Conservation (phyloP, 2,113 vertebrate genomes). For the Junco hyemalis region DNA sequence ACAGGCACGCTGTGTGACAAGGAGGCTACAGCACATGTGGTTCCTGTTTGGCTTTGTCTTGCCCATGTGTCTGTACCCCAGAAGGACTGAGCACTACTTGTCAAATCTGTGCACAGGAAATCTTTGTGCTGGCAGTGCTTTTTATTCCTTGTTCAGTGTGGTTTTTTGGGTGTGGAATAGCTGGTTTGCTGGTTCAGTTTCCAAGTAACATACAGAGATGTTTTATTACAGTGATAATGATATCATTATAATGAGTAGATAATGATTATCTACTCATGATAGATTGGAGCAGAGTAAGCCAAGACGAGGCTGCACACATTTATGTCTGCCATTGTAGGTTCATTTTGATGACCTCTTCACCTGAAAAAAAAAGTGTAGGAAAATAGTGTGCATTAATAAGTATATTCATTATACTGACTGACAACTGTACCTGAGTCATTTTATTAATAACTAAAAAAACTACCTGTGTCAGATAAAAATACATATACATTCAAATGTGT, state of each 20-base stretch:
- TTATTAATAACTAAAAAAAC: neutral
- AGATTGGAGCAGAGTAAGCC: neutral
- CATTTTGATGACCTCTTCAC: neutral
- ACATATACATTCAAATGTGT: neutral
- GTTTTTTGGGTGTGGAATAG: neutral
- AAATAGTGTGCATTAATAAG: neutral
- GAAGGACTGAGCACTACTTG: neutral
- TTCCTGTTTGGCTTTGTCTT: neutral
- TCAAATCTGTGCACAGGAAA: neutral
- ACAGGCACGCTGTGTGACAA: fast-evolving
- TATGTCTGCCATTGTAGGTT: neutral
- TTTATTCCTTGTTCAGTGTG: neutral
- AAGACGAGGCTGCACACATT: neutral
- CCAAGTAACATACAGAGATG: neutral
- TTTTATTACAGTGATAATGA: neutral
- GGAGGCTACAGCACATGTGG: neutral
- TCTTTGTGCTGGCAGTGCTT: neutral
- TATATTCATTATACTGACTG: neutral
- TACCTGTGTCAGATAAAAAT: neutral
- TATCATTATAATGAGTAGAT: too few relatives aligned
- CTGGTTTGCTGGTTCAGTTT: neutral
- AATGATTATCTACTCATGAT: too few relatives aligned
- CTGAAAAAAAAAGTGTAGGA: neutral
- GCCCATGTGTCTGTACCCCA: neutral
- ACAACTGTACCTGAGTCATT: neutral